Evolutionary conservation across 2,888 invertebrate species (phyloP).

Genomic region (Alloplasta piceator): DNA sequence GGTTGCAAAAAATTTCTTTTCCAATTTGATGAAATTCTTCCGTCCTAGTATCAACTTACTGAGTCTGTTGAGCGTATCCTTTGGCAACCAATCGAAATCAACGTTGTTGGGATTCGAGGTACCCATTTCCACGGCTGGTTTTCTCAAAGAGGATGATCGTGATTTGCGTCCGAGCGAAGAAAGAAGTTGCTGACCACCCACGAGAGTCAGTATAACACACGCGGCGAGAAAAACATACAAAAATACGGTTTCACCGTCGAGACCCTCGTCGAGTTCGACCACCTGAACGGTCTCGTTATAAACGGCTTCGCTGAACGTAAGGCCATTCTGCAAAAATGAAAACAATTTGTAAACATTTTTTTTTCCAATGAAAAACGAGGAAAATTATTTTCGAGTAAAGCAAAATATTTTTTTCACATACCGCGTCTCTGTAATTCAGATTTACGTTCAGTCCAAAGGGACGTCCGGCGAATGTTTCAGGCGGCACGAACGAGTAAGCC

Average conservation of each 20-base stretch:
- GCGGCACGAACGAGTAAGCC: slow-evolving; percentile 96
- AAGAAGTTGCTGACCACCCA: slow-evolving; percentile 94
- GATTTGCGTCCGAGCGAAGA: slow-evolving; percentile 92
- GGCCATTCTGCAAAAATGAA: slow-evolving; percentile 85
- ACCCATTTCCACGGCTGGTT: slow-evolving; percentile 92
- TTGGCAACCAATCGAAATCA: slow-evolving; percentile 99
- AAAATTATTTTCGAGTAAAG: neutral
- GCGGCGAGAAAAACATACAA: slow-evolving; percentile 97
- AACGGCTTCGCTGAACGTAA: slow-evolving; percentile 92
- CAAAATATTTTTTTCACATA: slow-evolving; percentile 66
- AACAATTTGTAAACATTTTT: neutral
- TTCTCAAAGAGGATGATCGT: slow-evolving; percentile 86
- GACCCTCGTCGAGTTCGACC: slow-evolving; percentile 97
- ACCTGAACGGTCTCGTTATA: slow-evolving; percentile 99
- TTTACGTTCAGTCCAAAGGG: slow-evolving; percentile 98
- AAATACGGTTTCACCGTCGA: slow-evolving; percentile 99
- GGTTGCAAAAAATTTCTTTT: neutral
- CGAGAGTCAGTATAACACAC: slow-evolving; percentile 92
- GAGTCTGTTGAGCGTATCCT: slow-evolving; percentile 92
- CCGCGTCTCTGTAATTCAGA: slow-evolving; percentile 93
- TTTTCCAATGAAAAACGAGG: neutral
- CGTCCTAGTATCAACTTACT: slow-evolving; percentile 86
- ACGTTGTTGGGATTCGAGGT: slow-evolving; percentile 95
- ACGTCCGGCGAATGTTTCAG: slow-evolving; percentile 98
- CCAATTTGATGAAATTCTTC: slow-evolving; percentile 15